Evolutionary conservation across 2,113 vertebrate genomes (phyloP).

Genomic region (Macquaria ambigua): DNA sequence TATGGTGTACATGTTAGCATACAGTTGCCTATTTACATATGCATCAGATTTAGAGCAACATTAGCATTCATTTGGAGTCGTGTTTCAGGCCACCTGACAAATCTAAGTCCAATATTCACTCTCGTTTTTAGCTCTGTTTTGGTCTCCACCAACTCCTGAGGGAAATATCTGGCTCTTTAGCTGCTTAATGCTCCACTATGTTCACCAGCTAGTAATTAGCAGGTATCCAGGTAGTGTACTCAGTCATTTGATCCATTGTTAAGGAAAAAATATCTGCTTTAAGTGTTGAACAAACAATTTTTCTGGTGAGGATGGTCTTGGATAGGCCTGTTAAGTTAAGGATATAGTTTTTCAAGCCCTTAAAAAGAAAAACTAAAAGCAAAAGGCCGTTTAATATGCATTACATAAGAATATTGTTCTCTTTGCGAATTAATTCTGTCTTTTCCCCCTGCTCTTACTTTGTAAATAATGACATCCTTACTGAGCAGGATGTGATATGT

Average conservation of each 20-base stretch:
- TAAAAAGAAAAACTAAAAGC: not conserved
- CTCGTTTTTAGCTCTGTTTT: too few relatives aligned
- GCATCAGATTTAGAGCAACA: too few relatives aligned
- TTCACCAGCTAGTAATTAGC: too few relatives aligned
- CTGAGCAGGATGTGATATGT: not conserved
- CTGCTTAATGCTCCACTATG: too few relatives aligned
- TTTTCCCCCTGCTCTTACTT: not conserved
- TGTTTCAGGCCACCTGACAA: not conserved
- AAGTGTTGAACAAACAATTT: not conserved
- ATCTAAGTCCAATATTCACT: too few relatives aligned
- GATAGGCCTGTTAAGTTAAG: too few relatives aligned
- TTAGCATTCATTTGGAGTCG: too few relatives aligned
- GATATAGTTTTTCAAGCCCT: not conserved
- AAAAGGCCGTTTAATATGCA: not conserved
- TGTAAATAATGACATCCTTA: not conserved
- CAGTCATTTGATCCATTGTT: not conserved
- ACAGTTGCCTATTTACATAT: not conserved
- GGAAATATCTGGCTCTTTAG: too few relatives aligned
- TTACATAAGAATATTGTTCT: not conserved
- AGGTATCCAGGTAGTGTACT: too few relatives aligned
- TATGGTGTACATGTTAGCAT: not conserved
- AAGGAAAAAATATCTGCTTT: not conserved
- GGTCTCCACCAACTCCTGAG: too few relatives aligned
- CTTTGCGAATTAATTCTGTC: not conserved
- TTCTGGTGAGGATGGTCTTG: not conserved